Evolutionary conservation across 2,888 invertebrate species (phyloP), one percentile per base, ranked within the genome.

Genomic region (Carcina quercana): DNA sequence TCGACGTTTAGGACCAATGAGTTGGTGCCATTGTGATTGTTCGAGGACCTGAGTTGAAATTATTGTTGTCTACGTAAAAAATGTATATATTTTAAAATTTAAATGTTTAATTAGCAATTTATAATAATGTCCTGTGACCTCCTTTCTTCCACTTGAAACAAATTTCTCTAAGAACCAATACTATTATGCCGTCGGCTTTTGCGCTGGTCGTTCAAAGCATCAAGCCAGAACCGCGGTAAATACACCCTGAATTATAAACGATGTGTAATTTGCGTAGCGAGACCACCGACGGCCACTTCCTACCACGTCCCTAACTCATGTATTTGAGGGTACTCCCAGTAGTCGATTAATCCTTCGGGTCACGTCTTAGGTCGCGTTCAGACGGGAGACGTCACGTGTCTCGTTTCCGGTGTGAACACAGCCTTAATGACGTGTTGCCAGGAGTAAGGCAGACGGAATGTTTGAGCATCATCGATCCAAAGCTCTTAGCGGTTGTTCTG

Each of bases 291-390:
- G 40, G 38, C 38, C 32, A 49, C 47, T 55, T 57, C 53, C 50
- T 46, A 50, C 44, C 45, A 50, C 47, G 54, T 50, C 43, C 44
- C 46, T 42, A 41, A 42, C 45, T 47, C 42, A 42, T 50, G 46
- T 52, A 44, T 41, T 45, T 44, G 52, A n/a, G n/a, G 43, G 36
- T 13, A 47, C 48, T 51, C 49, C 50, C 49, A 53, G 53, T 45
- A 48, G 45, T 36, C 43, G 55, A 72, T 74, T 67, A 64, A 37
- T 40, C 39, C 58, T 44, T 45, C 71, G 50, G 49, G 64, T 73
- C 80, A 82, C 80, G 80, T 79, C 58, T 55, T 48, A 45, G 53
- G 59, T 56, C 58, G 59, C 60, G 57, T 62, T 60, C 57, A 57
- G 59, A 55, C 53, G 46, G 43, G 47, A 43, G 53, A 59, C 71